Evolutionary conservation across 2,888 invertebrate genomes (phyloP), one percentile per base, ranked within the genome.

Genomic region (Chrysina gloriosa): DNA sequence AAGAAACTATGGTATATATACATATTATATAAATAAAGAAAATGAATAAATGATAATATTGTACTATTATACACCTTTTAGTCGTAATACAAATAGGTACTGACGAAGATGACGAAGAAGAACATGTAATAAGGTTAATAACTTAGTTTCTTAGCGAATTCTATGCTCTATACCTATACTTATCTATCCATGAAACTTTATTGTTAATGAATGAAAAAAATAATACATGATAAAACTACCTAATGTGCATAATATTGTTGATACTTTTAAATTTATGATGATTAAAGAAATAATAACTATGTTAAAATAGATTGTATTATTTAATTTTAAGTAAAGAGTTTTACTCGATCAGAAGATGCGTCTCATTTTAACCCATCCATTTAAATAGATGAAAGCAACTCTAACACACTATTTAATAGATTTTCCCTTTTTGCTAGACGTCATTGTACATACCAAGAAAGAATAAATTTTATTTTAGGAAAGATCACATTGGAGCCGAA

Each of bases 201-300:
- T 77, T 78, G 78, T 78, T 78, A 77, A 69, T 39, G 54, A 65
- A 58, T 58, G 58, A 36, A 31, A 39, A 58, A 45, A 25, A 50
- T 9, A 50, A 36, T 58, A 58, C 25, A 39, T 58, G 39, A 39
- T 58, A 36, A 58, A 58, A 58, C 25, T 39, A 56, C 19, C 36
- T 65, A 69, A 58, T 69, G 69, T 69, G 69, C 69, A 69, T 69
- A 52, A 66, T 72, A 76, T 77, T 78, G 76, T 77, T 77, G 74
- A 77, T 76, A 77, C 39, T 67, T 70, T 58, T 47, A 58, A 58
- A 58, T 82, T 50, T 50, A 50, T 50, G 50, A 50, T 50, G 50
- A 50, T 50, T 50, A 50, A 50, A 50, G 50, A 48, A 50, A 14
- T 50, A 34, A 34, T 2, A 50, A 50, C 50, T 50, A 79, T 82